A percentile compares a stretch with the other conserved stretches of the same genome.
These are phyloP conservation scores for Gryon sp. DNA, from an alignment of 1,140 invertebrate genomes.

Conservation along the genomic window DNA sequence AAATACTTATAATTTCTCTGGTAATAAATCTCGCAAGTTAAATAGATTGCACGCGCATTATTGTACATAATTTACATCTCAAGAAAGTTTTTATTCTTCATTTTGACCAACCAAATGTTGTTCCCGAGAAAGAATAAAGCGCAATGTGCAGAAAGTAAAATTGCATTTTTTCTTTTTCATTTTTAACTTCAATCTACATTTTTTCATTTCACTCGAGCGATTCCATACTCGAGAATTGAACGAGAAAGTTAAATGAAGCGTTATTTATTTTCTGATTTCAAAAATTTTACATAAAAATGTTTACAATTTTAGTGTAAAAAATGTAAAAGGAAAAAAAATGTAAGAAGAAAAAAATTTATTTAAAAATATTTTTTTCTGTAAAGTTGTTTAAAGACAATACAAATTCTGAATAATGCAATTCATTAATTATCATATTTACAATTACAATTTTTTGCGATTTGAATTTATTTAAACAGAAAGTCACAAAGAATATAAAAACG, in stretches of 20 bases:
- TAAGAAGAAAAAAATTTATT: too few relatives aligned
- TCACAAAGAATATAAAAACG: slow-evolving; percentile 23
- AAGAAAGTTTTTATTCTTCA: too few relatives aligned
- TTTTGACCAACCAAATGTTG: neutral
- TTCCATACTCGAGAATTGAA: neutral
- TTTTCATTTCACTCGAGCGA: neutral
- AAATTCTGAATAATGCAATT: neutral
- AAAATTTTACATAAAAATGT: neutral
- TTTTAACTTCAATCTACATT: too few relatives aligned
- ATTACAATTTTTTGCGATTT: neutral
- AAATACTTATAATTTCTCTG: too few relatives aligned
- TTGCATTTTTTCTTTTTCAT: neutral
- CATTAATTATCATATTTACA: neutral
- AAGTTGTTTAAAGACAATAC: neutral
- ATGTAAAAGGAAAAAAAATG: too few relatives aligned
- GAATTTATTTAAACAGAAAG: neutral
- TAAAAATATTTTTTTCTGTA: neutral
- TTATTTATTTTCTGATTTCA: neutral
- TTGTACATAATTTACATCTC: neutral
- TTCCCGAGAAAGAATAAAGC: too few relatives aligned
- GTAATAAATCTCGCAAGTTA: too few relatives aligned
- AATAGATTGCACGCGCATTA: too few relatives aligned
- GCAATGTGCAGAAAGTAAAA: neutral
- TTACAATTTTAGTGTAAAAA: too few relatives aligned
- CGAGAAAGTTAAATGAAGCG: slow-evolving; percentile 14